Evolutionary conservation across 1,140 invertebrate species (phyloP).

Genomic region (Brachionus asplanchnoidis): DNA sequence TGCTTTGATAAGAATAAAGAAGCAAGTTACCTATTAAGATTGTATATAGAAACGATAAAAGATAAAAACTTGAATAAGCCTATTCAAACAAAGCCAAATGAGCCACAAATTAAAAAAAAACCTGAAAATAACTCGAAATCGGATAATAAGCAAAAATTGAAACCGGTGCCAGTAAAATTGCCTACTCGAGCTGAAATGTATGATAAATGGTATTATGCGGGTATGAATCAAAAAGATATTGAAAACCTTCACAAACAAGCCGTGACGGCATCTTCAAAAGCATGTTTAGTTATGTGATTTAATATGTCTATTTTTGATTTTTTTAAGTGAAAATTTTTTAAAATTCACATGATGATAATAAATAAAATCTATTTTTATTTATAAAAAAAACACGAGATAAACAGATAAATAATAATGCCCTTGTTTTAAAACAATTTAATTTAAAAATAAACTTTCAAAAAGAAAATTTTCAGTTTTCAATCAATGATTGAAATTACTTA

Average conservation of each 20-base stretch:
- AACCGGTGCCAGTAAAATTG: not conserved
- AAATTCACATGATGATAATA: no score
- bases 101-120: not conserved
- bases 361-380: no score
- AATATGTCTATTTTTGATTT: not conserved
- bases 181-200: not conserved
- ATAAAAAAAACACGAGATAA: no score
- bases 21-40: not conserved
- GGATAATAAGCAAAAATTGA: not conserved
- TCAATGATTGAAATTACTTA: no score
- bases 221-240: constrained; percentile 29
- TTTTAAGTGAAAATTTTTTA: not conserved
- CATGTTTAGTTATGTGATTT: not conserved
- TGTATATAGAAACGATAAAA: not conserved
- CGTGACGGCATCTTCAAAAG: not conserved
- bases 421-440: no score
- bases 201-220: constrained; percentile 20
- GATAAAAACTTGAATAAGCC: not conserved
- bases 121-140: not conserved
- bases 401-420: no score
- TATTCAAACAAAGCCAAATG: not conserved
- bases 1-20: constrained; percentile 8
- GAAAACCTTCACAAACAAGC: not conserved
- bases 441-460: no score
- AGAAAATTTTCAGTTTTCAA: no score